Conservation (phyloP, 2,888 invertebrate genomes). For the Stenoptilia bipunctidactyla region DNA sequence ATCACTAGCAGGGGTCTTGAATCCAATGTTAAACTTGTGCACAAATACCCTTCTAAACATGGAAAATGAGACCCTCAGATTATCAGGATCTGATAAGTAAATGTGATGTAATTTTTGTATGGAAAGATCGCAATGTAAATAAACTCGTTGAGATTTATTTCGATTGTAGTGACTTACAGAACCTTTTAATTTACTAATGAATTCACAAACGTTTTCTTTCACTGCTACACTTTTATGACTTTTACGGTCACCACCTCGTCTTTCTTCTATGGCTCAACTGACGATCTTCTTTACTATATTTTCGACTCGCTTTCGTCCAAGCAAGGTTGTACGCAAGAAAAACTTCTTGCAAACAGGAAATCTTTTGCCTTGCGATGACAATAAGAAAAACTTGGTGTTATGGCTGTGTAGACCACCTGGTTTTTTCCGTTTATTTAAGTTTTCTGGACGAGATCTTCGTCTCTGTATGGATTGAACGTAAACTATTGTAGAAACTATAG, state of each 20-base stretch:
- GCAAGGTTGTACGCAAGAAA: not conserved
- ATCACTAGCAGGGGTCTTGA: not conserved
- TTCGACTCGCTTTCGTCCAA: not conserved
- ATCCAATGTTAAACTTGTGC: not conserved
- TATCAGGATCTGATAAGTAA: not conserved
- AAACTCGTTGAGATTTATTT: not conserved
- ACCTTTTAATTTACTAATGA: not conserved
- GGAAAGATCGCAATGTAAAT: not conserved
- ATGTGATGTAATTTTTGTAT: not conserved
- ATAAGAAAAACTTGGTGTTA: slow-evolving; percentile 3
- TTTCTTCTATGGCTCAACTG: not conserved
- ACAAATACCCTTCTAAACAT: not conserved
- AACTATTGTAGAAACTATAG: too few relatives aligned
- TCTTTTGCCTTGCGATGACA: not conserved
- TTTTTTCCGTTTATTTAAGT: slow-evolving; percentile 1
- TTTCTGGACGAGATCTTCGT: not conserved
- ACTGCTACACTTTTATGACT: not conserved
- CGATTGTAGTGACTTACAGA: not conserved
- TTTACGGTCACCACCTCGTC: not conserved
- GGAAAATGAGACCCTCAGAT: not conserved
- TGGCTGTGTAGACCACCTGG: slow-evolving; percentile 1
- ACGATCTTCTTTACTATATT: not conserved
- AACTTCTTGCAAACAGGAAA: not conserved
- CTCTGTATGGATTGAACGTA: too few relatives aligned
- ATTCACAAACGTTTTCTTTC: not conserved